Conservation (phyloP, 2,797 vertebrate species). For the Oophaga sylvatica region DNA sequence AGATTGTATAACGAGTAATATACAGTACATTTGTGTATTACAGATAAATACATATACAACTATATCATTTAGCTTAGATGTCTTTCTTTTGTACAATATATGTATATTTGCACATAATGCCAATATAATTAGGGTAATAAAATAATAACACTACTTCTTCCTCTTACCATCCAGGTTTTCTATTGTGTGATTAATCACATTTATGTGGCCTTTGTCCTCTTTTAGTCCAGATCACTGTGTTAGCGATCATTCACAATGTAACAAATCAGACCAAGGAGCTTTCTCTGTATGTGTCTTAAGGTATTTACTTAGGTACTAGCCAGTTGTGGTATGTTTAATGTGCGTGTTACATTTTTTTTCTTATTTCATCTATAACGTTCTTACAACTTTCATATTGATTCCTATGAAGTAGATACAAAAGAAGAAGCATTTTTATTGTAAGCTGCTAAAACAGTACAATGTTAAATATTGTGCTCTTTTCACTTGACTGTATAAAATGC, state of each 20-base stretch:
- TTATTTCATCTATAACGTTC: slow-evolving; percentile 4
- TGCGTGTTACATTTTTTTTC: neutral
- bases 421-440: slow-evolving; percentile 10
- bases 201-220: slow-evolving; percentile 38
- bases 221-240: slow-evolving; percentile 38
- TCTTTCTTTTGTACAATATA: neutral
- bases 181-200: slow-evolving; percentile 35
- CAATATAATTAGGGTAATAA: slow-evolving; percentile 10
- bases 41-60: neutral
- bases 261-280: slow-evolving; percentile 9
- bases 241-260: slow-evolving; percentile 15
- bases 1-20: neutral
- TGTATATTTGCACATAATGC: slow-evolving; percentile 33
- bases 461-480: slow-evolving; percentile 23
- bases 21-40: neutral
- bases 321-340: neutral
- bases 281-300: slow-evolving; percentile 19
- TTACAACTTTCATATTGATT: slow-evolving; percentile 10
- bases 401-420: slow-evolving; percentile 2
- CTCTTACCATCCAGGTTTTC: slow-evolving; percentile 20
- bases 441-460: slow-evolving; percentile 35
- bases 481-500: slow-evolving; percentile 2
- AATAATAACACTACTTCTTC: slow-evolving; percentile 24
- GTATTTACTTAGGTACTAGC: slow-evolving; percentile 1
- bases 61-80: neutral